Evolutionary conservation across 2,797 vertebrate species (phyloP).

Genomic region (Myotis myotis): DNA sequence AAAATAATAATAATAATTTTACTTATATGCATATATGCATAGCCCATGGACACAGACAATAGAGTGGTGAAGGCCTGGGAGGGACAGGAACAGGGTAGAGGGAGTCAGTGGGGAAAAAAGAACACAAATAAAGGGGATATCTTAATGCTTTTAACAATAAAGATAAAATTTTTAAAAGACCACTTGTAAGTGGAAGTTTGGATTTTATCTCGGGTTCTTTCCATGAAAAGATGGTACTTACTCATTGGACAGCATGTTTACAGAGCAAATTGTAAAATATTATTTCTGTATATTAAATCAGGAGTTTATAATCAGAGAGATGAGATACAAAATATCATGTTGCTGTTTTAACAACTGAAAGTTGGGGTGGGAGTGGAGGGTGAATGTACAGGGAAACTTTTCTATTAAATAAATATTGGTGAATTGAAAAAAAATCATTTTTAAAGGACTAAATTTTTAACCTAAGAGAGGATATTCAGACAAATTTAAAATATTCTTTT

Average conservation of each 20-base stretch:
- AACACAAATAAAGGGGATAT: too few relatives aligned
- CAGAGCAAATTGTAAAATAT: background rate
- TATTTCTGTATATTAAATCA: background rate
- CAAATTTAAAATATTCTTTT: background rate
- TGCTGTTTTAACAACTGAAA: background rate
- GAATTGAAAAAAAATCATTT: background rate
- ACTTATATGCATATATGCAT: too few relatives aligned
- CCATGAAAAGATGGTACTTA: background rate
- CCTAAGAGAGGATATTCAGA: background rate
- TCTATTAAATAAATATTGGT: background rate
- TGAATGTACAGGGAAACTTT: background rate
- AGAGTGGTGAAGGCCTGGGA: too few relatives aligned
- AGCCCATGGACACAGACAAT: too few relatives aligned
- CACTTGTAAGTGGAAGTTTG: background rate
- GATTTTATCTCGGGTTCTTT: background rate
- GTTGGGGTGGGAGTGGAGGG: background rate
- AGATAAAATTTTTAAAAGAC: background rate
- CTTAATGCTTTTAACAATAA: too few relatives aligned
- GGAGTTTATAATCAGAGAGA: background rate
- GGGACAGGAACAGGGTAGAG: too few relatives aligned
- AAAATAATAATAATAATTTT: too few relatives aligned
- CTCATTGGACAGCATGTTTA: background rate
- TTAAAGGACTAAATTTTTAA: background rate
- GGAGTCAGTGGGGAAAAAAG: too few relatives aligned
- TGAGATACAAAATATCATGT: background rate